phyloP scores from a whole-genome alignment of 92 coral and sea anemone species.

The Epizoanthus ramosus region DNA sequence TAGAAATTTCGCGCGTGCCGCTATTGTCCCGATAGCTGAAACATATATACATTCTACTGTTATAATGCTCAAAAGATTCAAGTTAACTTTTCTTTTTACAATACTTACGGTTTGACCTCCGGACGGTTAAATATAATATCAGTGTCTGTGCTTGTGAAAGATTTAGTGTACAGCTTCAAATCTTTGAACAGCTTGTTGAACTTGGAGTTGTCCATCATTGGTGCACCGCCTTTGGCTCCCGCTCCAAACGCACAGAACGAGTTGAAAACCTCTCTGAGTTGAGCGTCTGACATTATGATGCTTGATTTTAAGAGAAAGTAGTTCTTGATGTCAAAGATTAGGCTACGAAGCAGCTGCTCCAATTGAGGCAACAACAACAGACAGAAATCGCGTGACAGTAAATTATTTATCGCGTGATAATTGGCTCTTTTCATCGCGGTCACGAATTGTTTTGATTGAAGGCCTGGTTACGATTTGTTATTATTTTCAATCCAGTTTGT shows the following conservation, averaged over 20 bases:
- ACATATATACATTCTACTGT: background rate
- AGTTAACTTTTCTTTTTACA: background rate
- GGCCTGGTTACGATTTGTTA: too few species aligned
- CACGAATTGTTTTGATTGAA: too few species aligned
- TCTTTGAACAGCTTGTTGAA: constrained; percentile 90
- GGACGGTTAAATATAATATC: constrained; percentile 93
- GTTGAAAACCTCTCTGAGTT: constrained; percentile 65
- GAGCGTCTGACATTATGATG: constrained; percentile 64
- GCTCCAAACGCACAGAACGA: constrained; percentile 96
- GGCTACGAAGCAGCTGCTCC: too few species aligned
- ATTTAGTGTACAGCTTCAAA: constrained; percentile 82
- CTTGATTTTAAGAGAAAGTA: background rate
- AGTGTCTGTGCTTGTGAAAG: constrained; percentile 83
- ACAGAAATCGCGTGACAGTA: too few species aligned
- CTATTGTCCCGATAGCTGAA: too few species aligned
- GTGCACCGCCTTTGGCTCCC: constrained; percentile 69
- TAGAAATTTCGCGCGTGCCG: background rate
- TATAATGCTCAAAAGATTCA: background rate
- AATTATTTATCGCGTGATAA: too few species aligned
- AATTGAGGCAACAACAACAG: too few species aligned
- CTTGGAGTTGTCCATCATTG: constrained; percentile 88
- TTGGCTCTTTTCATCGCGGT: too few species aligned
- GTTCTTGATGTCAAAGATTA: too few species aligned
- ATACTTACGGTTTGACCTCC: constrained; percentile 86
- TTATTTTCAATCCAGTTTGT: too few species aligned